These are phyloP conservation scores for Sinocyclocheilus anophthalmus DNA, from an alignment of 2,113 vertebrate species.

Conservation along the genomic window DNA sequence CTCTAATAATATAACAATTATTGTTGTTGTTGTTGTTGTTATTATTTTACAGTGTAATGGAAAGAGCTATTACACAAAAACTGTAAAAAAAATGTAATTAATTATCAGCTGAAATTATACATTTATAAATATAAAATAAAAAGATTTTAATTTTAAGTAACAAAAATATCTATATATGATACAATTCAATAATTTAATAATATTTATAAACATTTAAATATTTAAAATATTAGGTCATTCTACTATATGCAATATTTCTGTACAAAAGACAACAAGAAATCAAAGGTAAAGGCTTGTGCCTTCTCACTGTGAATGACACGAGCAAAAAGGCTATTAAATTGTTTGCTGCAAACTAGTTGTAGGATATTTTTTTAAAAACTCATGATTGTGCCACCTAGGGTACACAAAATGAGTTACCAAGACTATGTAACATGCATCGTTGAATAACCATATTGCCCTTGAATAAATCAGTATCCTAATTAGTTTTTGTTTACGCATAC, in stretches of 20 bases:
- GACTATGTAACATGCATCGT: neutral
- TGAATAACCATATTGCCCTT: neutral
- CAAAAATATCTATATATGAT: too few relatives aligned
- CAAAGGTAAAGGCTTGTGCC: neutral
- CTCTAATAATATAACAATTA: too few relatives aligned
- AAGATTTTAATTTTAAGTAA: too few relatives aligned
- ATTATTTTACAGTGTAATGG: neutral
- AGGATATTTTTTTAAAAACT: neutral
- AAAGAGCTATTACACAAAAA: neutral
- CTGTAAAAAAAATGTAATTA: neutral
- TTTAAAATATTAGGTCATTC: neutral
- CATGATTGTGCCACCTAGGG: neutral
- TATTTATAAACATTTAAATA: neutral
- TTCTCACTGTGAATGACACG: neutral
- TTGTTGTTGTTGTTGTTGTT: too few relatives aligned
- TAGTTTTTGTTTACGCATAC: neutral
- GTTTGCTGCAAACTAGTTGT: neutral
- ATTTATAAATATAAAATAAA: too few relatives aligned
- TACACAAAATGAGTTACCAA: neutral
- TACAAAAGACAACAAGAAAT: neutral
- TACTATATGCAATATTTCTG: neutral
- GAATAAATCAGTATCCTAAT: neutral
- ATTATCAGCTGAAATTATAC: neutral
- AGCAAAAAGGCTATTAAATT: neutral
- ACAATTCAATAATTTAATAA: too few relatives aligned